Evolutionary conservation across 2,888 invertebrate species (phyloP).

Genomic region (Tridacna crocea): DNA sequence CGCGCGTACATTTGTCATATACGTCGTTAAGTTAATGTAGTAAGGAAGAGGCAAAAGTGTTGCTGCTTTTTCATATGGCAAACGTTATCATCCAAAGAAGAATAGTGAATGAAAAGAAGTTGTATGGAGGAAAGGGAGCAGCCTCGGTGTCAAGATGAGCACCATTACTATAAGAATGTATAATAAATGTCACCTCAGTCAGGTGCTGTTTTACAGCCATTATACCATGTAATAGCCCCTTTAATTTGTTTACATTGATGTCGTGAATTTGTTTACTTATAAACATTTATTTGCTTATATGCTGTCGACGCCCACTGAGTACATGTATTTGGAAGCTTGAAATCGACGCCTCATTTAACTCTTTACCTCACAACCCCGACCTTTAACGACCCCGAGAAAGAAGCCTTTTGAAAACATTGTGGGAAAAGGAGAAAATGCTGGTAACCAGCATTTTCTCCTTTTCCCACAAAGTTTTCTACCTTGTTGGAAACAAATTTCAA

Average conservation of each 20-base stretch:
- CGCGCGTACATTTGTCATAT: too few species aligned
- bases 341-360: background rate
- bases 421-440: background rate
- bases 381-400: background rate
- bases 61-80: too few species aligned
- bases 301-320: too few species aligned
- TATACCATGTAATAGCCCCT: background rate
- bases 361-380: background rate
- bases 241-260: too few species aligned
- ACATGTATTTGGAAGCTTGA: too few species aligned
- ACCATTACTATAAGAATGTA: background rate
- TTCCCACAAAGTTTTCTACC: background rate
- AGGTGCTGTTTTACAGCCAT: background rate
- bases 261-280: too few species aligned
- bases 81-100: too few species aligned
- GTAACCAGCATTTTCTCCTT: background rate
- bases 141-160: background rate
- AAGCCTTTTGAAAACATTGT: background rate
- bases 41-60: too few species aligned
- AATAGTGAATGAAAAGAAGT: background rate
- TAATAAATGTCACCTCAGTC: slow-evolving; percentile 18
- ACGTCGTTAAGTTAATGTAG: too few species aligned
- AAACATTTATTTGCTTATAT: too few species aligned
- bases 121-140: background rate
- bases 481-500: background rate